Percentiles rank a stretch among this genome's conserved stretches.
Conservation (phyloP, 2,888 invertebrate species). For the Epirrhoe tristata region DNA sequence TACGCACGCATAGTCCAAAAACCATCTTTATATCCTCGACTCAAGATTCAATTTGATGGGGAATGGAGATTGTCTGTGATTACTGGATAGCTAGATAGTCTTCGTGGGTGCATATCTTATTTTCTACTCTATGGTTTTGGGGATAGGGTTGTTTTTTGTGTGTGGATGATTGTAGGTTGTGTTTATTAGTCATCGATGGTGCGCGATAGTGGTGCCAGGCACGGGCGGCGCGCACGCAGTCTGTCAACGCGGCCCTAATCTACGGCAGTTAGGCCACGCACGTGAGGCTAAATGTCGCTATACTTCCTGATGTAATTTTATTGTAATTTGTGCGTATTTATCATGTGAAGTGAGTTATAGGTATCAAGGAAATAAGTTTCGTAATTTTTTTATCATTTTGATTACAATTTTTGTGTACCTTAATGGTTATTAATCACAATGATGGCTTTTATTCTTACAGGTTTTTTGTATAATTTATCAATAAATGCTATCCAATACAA, state of each 20-base stretch:
- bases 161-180: slow-evolving; percentile 46
- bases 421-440: background rate
- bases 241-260: slow-evolving; percentile 85
- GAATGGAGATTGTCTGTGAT: slow-evolving; percentile 62
- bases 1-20: slow-evolving; percentile 47
- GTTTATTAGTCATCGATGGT: slow-evolving; percentile 85
- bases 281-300: slow-evolving; percentile 81
- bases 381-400: background rate
- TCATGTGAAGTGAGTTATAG: slow-evolving; percentile 78
- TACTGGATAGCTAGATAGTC: slow-evolving; percentile 56
- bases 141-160: slow-evolving; percentile 41
- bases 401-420: background rate
- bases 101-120: slow-evolving; percentile 35
- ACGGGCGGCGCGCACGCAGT: slow-evolving; percentile 82
- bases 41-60: slow-evolving; percentile 58
- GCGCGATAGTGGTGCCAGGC: slow-evolving; percentile 82
- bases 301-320: slow-evolving; percentile 78
- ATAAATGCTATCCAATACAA: too few species aligned
- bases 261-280: slow-evolving; percentile 84
- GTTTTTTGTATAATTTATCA: too few species aligned
- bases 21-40: slow-evolving; percentile 48
- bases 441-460: background rate
- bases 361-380: slow-evolving; percentile 31
- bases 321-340: slow-evolving; percentile 84
- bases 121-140: slow-evolving; percentile 27